Evolutionary conservation across 2,797 vertebrate genomes (phyloP).

Genomic region (Chlorospingus flavigularis): DNA sequence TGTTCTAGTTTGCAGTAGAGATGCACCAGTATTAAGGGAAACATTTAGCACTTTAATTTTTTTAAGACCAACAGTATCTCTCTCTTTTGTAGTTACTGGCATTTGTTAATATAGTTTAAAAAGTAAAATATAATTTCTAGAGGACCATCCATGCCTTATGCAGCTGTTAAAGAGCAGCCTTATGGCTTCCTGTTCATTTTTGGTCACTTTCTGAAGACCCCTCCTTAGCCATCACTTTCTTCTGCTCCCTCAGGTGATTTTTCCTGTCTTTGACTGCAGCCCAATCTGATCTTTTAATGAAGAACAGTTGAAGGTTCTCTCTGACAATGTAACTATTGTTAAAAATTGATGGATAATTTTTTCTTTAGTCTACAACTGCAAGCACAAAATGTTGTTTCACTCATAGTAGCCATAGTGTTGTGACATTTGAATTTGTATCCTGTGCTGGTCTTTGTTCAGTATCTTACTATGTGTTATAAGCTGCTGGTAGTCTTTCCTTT

Average conservation of each 20-base stretch:
- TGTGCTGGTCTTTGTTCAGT: constrained; percentile 1
- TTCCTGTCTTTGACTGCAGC: not conserved
- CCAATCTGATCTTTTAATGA: not conserved
- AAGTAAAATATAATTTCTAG: not conserved
- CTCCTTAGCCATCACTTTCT: not conserved
- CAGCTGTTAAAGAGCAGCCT: not conserved
- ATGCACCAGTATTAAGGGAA: constrained; percentile 3
- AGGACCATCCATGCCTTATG: constrained; percentile 33
- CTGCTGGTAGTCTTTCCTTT: not conserved
- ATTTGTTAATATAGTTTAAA: not conserved
- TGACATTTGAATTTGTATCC: not conserved
- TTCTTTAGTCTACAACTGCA: not conserved
- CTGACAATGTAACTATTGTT: not conserved
- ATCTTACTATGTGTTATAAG: not conserved
- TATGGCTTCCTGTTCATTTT: not conserved
- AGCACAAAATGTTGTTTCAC: constrained; percentile 27
- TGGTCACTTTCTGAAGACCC: not conserved
- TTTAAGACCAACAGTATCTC: not conserved
- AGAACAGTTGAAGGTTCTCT: constrained; percentile 66
- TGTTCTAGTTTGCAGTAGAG: not conserved
- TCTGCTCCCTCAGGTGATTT: not conserved
- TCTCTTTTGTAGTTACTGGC: not conserved
- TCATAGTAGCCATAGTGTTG: constrained; percentile 1
- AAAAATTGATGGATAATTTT: not conserved
- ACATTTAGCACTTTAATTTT: constrained; percentile 17